Evolutionary conservation across 1,140 invertebrate genomes (phyloP).

Genomic region (Nasonia longicornis): DNA sequence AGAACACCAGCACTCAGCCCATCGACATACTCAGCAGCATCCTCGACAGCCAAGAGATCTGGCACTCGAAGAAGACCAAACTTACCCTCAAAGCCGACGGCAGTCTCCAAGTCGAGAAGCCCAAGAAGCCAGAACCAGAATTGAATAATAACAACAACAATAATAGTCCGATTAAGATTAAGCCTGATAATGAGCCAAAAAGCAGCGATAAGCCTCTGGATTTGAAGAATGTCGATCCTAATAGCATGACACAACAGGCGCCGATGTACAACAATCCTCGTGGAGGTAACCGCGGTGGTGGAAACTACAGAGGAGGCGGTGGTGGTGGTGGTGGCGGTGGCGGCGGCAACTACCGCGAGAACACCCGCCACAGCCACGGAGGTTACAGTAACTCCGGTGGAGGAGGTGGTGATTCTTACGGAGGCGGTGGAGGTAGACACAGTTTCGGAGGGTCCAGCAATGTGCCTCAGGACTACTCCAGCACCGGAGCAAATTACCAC

Average conservation of each 20-base stretch:
- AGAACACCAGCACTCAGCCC: background rate
- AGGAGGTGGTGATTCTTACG: constrained; percentile 48
- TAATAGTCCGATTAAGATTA: constrained; percentile 56
- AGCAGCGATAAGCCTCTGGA: constrained; percentile 55
- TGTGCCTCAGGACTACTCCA: constrained; percentile 32
- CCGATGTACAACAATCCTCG: constrained; percentile 72
- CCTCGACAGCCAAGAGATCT: constrained; percentile 79
- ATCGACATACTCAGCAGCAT: constrained; percentile 80
- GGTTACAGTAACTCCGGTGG: constrained; percentile 47
- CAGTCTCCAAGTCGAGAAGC: constrained; percentile 66
- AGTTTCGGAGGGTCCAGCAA: constrained; percentile 58
- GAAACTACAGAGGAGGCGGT: constrained; percentile 59
- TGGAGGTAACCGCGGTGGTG: constrained; percentile 61
- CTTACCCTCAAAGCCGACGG: constrained; percentile 76
- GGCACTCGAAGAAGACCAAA: constrained; percentile 74
- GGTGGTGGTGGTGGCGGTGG: constrained; percentile 53
- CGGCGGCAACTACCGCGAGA: constrained; percentile 57
- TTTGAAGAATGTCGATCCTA: constrained; percentile 57
- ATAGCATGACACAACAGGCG: constrained; percentile 67
- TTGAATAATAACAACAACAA: constrained; percentile 60
- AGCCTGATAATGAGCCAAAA: constrained; percentile 35
- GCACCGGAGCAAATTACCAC: constrained; percentile 1
- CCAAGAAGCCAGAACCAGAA: constrained; percentile 52
- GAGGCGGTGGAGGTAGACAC: constrained; percentile 55
- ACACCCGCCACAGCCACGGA: constrained; percentile 58